Base-by-base conservation (phyloP, 2,888 invertebrate species). In the Eilema griseolum region DNA sequence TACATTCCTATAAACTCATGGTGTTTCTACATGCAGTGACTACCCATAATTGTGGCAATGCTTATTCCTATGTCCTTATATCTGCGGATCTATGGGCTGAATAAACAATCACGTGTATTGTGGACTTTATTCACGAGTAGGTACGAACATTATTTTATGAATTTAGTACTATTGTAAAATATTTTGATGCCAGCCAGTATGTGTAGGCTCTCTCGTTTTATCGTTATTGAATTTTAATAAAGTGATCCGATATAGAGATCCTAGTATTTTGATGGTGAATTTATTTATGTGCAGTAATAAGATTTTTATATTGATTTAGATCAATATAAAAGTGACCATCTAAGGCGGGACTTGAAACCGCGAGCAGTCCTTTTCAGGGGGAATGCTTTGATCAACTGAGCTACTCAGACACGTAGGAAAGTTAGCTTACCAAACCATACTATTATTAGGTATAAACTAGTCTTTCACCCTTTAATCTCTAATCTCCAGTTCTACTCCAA, bases 151-250 rank as follows among this genome's bases (percentile, higher is more conserved):
- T 79, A 84, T 80, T 81, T 80, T 65, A 72, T 69, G 69, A 80
- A 83, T 83, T 82, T 83, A 85, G 70, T 78, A 76, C 71, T 79
- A 76, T 79, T 84, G 87, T 87, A 82, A 85, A 84, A 80, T 83
- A 81, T 76, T 80, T 77, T 81, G 84, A 83, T 76, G 75, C 75
- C 74, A 74, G 57, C 70, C n/a, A 26, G 59, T 28, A 74, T 72
- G 76, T 82, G 74, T 70, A 70, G 79, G 72, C 57, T 65, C 62
- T 72, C 63, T 75, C 71, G 63, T 78, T 76, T 72, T 80, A 73
- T 68, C 70, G 66, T 68, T 69, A 73, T 75, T 76, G 82, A 76
- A 74, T 82, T 76, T 77, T 76, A 77, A 79, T 83, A 81, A 71
- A 73, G 73, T 62, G 24, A 72, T 57, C 61, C 66, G 52, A 68